phyloP scores from a whole-genome alignment of 2,888 invertebrate species.

The Augiades crinisus region DNA sequence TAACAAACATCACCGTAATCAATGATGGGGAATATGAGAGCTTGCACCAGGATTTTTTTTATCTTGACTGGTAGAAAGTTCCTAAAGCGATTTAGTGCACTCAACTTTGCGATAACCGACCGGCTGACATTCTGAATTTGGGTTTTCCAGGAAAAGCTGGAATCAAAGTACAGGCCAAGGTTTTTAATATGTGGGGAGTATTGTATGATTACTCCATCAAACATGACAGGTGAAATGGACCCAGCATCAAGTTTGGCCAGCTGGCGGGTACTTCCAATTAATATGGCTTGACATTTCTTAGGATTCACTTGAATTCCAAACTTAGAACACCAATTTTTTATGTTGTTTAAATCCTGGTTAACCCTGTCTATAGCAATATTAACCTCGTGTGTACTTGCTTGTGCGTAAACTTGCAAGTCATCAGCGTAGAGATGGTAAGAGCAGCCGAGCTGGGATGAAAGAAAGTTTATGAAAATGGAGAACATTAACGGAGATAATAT shows the following conservation, averaged over 20 bases:
- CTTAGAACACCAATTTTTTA: not conserved
- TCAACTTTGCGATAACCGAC: not conserved
- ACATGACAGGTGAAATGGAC: not conserved
- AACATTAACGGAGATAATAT: constrained; percentile 4
- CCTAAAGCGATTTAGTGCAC: not conserved
- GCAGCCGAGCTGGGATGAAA: not conserved
- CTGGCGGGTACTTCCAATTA: not conserved
- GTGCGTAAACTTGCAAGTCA: constrained; percentile 1
- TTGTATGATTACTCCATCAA: not conserved
- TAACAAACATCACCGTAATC: not conserved
- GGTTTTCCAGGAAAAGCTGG: too few relatives aligned
- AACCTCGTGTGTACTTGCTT: not conserved
- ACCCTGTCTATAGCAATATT: not conserved
- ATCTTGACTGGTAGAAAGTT: not conserved
- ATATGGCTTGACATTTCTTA: not conserved
- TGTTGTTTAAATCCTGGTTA: not conserved
- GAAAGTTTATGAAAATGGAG: not conserved
- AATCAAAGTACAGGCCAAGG: too few relatives aligned
- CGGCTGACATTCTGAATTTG: not conserved
- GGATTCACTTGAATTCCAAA: not conserved
- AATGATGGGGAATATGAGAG: constrained; percentile 4
- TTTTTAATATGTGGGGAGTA: not conserved
- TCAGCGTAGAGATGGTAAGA: constrained; percentile 4
- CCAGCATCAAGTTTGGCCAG: not conserved
- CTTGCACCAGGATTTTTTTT: constrained; percentile 2